Percentiles rank a stretch among this genome's conserved stretches.
Conservation (phyloP, 2,888 invertebrate species). For the Hermaeophaga mercurialis region DNA sequence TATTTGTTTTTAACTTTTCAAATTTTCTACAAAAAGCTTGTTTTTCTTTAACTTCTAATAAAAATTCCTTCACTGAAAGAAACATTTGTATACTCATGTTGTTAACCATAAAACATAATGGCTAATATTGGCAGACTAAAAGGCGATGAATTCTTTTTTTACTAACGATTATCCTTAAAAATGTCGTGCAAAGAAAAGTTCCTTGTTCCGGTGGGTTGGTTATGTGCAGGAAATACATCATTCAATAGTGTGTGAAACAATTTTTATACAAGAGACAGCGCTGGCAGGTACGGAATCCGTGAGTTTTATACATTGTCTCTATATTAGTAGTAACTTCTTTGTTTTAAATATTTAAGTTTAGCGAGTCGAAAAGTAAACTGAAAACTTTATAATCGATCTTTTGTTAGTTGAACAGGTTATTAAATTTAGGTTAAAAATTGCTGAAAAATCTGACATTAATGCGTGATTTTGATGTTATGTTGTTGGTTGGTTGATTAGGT, state of each 20-base stretch:
- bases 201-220: neutral
- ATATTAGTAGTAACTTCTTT: neutral
- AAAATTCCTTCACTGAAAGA: too few relatives aligned
- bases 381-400: too few relatives aligned
- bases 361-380: neutral
- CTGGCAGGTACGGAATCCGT: constrained; percentile 4
- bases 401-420: too few relatives aligned
- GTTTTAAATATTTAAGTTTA: neutral
- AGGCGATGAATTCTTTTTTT: neutral
- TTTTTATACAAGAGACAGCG: constrained; percentile 12
- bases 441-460: too few relatives aligned
- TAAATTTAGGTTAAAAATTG: too few relatives aligned
- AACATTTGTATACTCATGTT: too few relatives aligned
- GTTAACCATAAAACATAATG: neutral
- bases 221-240: constrained; percentile 5
- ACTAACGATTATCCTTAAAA: constrained; percentile 1
- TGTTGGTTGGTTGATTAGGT: too few relatives aligned
- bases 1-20: too few relatives aligned
- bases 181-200: constrained; percentile 8
- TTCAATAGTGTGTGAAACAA: constrained; percentile 17
- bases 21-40: too few relatives aligned
- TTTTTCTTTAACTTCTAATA: too few relatives aligned
- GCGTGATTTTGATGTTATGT: too few relatives aligned
- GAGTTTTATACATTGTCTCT: neutral
- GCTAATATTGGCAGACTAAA: neutral